These are phyloP conservation scores for Mormyrops attenuatus DNA, from an alignment of 2,797 vertebrate species.

Conservation along the genomic window DNA sequence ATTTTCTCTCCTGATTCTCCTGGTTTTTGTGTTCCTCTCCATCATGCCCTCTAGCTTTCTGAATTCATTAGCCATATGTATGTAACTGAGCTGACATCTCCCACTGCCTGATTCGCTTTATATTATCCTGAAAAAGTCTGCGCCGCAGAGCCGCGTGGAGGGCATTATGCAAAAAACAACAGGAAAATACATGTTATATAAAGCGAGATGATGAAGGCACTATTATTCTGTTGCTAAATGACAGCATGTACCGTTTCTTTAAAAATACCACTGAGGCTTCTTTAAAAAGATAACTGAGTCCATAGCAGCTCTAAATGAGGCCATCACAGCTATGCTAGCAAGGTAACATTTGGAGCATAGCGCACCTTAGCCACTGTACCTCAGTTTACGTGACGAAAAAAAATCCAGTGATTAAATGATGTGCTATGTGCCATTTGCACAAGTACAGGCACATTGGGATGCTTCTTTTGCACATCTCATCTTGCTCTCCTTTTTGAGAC, in stretches of 20 bases:
- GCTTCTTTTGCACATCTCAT: not conserved
- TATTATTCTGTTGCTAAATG: not conserved
- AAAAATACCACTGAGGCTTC: not conserved
- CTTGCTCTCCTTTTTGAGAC: not conserved
- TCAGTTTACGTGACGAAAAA: not conserved
- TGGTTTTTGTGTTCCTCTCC: not conserved
- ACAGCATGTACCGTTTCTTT: not conserved
- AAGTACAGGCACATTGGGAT: not conserved
- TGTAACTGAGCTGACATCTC: constrained; percentile 1
- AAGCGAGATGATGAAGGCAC: not conserved
- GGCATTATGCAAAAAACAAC: not conserved
- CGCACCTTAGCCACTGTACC: not conserved
- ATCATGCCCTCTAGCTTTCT: constrained; percentile 2
- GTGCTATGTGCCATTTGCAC: not conserved
- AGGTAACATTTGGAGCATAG: not conserved
- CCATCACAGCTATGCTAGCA: not conserved
- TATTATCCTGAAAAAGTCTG: not conserved
- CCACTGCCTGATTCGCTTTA: not conserved
- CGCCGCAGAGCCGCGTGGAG: not conserved
- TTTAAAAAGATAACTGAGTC: not conserved
- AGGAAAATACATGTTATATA: not conserved
- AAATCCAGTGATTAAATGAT: not conserved
- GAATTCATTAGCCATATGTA: not conserved
- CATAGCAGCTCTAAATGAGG: not conserved
- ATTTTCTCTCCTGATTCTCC: not conserved